Percentiles rank a stretch among this genome's conserved stretches.
These are phyloP conservation scores for Sclerurus mexicanus DNA, from an alignment of 2,113 vertebrate species.

Conservation along the genomic window DNA sequence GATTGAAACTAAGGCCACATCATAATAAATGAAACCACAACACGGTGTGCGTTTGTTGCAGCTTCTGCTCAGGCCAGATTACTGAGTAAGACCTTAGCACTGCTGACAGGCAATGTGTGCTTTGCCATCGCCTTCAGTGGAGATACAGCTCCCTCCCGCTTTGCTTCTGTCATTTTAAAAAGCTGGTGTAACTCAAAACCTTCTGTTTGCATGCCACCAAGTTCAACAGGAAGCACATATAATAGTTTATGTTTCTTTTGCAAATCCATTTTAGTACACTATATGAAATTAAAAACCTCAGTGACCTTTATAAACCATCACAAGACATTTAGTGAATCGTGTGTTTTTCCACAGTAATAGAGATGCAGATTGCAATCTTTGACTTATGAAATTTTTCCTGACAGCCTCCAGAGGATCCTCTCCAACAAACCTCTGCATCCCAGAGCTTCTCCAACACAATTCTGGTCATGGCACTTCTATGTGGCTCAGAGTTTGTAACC, in stretches of 20 bases:
- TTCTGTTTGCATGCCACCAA: constrained; percentile 1
- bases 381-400: not conserved
- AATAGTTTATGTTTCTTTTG: constrained; percentile 47
- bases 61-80: not conserved
- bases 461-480: not conserved
- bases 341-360: not conserved
- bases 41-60: not conserved
- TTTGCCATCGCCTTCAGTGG: not conserved
- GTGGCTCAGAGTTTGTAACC: not conserved
- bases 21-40: not conserved
- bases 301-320: constrained; percentile 46
- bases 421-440: not conserved
- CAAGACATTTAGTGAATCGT: not conserved
- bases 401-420: not conserved
- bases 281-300: constrained; percentile 59
- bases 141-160: not conserved
- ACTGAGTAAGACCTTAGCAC: not conserved
- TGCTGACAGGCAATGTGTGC: not conserved
- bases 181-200: constrained; percentile 45
- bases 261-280: constrained; percentile 20
- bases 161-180: constrained; percentile 18
- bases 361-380: not conserved
- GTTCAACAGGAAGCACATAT: constrained; percentile 56
- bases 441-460: accelerated
- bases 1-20: not conserved